Percentiles rank a stretch among this genome's conserved stretches.
Conservation (phyloP, 2,113 vertebrate genomes). For the Condylura cristata region DNA sequence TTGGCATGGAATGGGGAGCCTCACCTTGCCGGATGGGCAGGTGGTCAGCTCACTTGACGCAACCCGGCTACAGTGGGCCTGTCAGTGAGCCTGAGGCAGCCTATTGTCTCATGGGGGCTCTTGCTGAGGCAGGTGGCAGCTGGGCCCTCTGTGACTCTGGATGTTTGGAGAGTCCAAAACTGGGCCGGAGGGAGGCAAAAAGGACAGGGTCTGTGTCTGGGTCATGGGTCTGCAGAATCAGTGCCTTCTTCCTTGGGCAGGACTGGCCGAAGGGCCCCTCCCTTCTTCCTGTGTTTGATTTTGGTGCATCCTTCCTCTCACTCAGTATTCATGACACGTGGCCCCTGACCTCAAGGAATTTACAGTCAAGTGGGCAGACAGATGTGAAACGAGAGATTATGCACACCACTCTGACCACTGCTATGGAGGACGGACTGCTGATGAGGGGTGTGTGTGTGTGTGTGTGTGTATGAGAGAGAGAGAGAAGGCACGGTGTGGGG, state of each 20-base stretch:
- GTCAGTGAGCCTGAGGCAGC: background rate
- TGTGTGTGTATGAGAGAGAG: background rate
- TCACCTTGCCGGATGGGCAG: accelerated
- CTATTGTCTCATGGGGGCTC: background rate
- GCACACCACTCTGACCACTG: background rate
- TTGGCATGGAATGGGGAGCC: background rate
- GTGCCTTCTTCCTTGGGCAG: background rate
- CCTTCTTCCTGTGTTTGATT: background rate
- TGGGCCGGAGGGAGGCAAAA: background rate
- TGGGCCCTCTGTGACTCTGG: background rate
- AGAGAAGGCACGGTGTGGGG: background rate
- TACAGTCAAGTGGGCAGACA: background rate
- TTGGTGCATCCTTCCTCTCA: background rate
- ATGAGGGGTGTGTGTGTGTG: background rate
- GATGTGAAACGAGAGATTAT: background rate
- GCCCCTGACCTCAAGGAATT: background rate
- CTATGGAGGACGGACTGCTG: background rate
- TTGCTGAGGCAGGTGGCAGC: background rate
- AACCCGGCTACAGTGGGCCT: background rate
- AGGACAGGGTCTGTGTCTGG: too few species aligned
- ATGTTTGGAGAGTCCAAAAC: background rate
- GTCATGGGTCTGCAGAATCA: background rate
- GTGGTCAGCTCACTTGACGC: background rate
- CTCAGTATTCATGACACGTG: background rate
- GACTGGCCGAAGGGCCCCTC: background rate